Percentiles rank a stretch among this genome's conserved stretches.
phyloP scores from a whole-genome alignment of 2,888 invertebrate genomes.

The Brenthis ino region DNA sequence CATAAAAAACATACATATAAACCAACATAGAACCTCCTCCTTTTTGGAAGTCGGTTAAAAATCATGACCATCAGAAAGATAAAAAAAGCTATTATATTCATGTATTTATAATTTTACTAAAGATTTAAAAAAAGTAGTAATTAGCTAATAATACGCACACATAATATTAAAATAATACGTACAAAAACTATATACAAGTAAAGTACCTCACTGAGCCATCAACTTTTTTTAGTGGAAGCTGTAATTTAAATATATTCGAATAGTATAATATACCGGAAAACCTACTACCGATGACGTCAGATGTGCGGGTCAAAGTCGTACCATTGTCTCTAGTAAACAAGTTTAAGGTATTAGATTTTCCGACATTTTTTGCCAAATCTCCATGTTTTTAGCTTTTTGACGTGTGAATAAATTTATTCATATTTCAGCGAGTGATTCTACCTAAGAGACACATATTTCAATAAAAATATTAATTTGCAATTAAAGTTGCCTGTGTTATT shows the following conservation, averaged over 20 bases:
- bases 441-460: background rate
- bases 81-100: too few relatives aligned
- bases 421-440: background rate
- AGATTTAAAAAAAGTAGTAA: too few relatives aligned
- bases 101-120: too few relatives aligned
- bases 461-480: background rate
- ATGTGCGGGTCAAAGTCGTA: constrained; percentile 30
- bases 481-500: background rate
- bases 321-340: constrained; percentile 27
- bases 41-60: too few relatives aligned
- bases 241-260: background rate
- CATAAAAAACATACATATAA: too few relatives aligned
- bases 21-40: too few relatives aligned
- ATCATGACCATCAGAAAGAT: too few relatives aligned
- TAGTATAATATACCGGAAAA: constrained; percentile 3
- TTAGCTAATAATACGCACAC: too few relatives aligned
- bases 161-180: too few relatives aligned
- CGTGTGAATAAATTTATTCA: constrained; percentile 12
- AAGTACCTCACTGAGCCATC: too few relatives aligned
- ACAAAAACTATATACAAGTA: too few relatives aligned
- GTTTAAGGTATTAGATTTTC: constrained; percentile 11
- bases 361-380: constrained; percentile 17
- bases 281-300: background rate
- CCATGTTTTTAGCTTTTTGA: constrained; percentile 11
- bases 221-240: too few relatives aligned